phyloP scores from a whole-genome alignment of 2,113 vertebrate genomes.

The Castor canadensis region DNA sequence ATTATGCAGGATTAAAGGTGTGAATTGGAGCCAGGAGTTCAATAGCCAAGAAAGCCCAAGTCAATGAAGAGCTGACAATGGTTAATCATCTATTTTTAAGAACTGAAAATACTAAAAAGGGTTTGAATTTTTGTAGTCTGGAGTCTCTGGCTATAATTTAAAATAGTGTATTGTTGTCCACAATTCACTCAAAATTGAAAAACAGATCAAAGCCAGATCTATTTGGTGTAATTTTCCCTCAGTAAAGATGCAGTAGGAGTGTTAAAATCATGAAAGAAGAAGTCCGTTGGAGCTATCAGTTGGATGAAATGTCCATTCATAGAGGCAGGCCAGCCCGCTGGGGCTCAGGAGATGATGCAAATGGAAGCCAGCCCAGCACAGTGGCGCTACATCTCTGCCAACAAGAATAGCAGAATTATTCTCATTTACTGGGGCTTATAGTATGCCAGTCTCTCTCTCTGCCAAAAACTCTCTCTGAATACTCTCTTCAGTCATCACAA shows the following conservation, averaged over 20 bases:
- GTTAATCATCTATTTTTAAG: conserved; percentile 56
- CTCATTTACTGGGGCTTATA: neutral
- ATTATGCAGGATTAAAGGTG: conserved; percentile 27
- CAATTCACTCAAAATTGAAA: conserved; percentile 58
- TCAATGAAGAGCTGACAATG: conserved; percentile 2
- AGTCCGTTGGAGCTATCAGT: neutral
- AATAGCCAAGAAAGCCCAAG: conserved; percentile 34
- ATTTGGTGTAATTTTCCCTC: conserved; percentile 52
- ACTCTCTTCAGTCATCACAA: neutral
- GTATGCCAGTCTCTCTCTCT: neutral
- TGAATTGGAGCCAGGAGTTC: conserved; percentile 52
- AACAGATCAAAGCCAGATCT: conserved; percentile 56
- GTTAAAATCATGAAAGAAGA: conserved; percentile 19
- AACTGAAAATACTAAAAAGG: conserved; percentile 53
- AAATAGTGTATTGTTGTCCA: conserved; percentile 54
- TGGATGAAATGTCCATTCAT: neutral
- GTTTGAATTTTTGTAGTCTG: conserved; percentile 42
- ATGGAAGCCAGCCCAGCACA: neutral
- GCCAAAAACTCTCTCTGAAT: neutral
- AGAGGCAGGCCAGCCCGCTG: neutral
- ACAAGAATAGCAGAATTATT: neutral
- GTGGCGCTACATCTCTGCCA: neutral
- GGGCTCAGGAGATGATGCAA: fast-evolving
- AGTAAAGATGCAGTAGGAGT: conserved; percentile 20
- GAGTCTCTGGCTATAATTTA: conserved; percentile 41